Evolutionary conservation across 1,140 invertebrate species (phyloP).

Genomic region (Phymastichus coffea): DNA sequence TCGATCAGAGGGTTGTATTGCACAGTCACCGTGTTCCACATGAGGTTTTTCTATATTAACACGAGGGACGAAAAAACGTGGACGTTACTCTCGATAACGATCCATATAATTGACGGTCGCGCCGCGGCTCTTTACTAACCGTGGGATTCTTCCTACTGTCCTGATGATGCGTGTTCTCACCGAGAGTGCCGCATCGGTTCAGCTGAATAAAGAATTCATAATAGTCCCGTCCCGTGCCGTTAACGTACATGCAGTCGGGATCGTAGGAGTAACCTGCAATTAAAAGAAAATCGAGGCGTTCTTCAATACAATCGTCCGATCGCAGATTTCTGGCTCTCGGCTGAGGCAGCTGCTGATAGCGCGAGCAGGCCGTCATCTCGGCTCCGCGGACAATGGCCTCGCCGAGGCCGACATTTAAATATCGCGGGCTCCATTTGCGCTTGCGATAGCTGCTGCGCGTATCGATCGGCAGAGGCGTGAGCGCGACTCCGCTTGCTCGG

Average conservation of each 20-base stretch:
- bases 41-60: slow-evolving; percentile 77
- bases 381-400: too few relatives aligned
- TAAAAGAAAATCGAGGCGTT: slow-evolving; percentile 41
- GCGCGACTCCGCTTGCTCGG: not conserved
- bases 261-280: slow-evolving; percentile 87
- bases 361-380: too few relatives aligned
- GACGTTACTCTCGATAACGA: too few relatives aligned
- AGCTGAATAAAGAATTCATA: slow-evolving; percentile 93
- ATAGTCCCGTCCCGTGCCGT: slow-evolving; percentile 85
- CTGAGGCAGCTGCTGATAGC: too few relatives aligned
- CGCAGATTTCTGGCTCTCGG: too few relatives aligned
- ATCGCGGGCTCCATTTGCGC: too few relatives aligned
- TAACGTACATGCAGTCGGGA: slow-evolving; percentile 92
- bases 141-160: slow-evolving; percentile 83
- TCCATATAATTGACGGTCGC: too few relatives aligned
- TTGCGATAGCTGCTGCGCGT: too few relatives aligned
- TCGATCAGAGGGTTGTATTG: slow-evolving; percentile 93
- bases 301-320: not conserved
- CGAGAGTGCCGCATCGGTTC: slow-evolving; percentile 88
- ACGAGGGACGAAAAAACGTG: not conserved
- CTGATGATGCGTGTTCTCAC: slow-evolving; percentile 82
- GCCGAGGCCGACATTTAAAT: too few relatives aligned
- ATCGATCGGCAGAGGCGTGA: not conserved
- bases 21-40: slow-evolving; percentile 95
- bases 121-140: slow-evolving; percentile 56